Percentiles rank a stretch among this genome's conserved stretches.
Evolutionary conservation across 2,888 invertebrate genomes (phyloP).

Genomic region (Lottia gigantea): DNA sequence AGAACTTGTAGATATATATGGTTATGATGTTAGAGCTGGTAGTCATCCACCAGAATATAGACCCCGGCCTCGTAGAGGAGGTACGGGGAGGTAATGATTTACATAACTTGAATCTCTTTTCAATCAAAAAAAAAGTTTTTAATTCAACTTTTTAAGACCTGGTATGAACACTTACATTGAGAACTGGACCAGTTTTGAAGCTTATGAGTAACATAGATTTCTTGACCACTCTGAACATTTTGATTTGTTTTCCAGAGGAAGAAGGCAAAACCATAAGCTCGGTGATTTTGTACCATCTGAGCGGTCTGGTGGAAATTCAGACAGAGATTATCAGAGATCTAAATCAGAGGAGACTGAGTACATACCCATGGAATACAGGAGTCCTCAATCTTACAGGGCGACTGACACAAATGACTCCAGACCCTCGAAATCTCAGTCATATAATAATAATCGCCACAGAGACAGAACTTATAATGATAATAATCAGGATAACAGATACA

Average conservation of each 20-base stretch:
- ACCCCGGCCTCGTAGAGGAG: conserved; percentile 28
- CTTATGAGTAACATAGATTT: too few relatives aligned
- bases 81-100: conserved; percentile 7
- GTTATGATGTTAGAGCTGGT: conserved; percentile 85
- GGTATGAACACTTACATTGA: too few relatives aligned
- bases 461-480: conserved; percentile 15
- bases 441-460: conserved; percentile 6
- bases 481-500: conserved; percentile 10
- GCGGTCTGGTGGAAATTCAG: background rate
- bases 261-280: conserved; percentile 25
- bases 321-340: background rate
- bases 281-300: conserved; percentile 28
- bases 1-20: conserved; percentile 87
- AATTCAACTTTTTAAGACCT: too few relatives aligned
- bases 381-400: background rate
- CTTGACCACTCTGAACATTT: background rate
- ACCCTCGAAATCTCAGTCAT: background rate
- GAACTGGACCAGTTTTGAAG: too few relatives aligned
- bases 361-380: conserved; percentile 4
- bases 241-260: conserved; percentile 21
- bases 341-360: background rate
- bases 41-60: conserved; percentile 60
- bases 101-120: too few relatives aligned
- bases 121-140: too few relatives aligned
- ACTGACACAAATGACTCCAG: background rate